Percentiles rank a stretch among this genome's conserved stretches.
Evolutionary conservation across 2,797 vertebrate genomes (phyloP).

Genomic region (Melanotaenia boesemani): DNA sequence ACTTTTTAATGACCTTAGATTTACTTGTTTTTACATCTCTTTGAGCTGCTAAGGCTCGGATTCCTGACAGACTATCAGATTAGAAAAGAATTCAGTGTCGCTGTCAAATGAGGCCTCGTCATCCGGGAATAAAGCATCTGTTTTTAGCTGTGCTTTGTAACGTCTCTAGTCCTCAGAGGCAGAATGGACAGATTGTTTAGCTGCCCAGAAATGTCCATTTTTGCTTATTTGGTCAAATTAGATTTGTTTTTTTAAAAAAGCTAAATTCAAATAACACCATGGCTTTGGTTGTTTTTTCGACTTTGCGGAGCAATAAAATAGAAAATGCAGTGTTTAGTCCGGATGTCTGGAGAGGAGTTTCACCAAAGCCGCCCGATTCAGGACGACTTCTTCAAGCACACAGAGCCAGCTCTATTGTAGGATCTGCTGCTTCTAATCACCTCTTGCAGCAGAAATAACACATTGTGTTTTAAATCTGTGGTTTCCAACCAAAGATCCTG

Average conservation of each 20-base stretch:
- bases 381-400: conserved; percentile 9
- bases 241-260: conserved; percentile 9
- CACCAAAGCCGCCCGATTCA: conserved; percentile 46
- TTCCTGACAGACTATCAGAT: conserved; percentile 33
- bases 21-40: conserved; percentile 44
- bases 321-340: not conserved
- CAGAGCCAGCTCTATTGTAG: conserved; percentile 3
- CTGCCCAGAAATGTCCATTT: conserved; percentile 19
- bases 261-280: conserved; percentile 7
- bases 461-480: not conserved
- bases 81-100: conserved; percentile 32
- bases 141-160: conserved; percentile 23
- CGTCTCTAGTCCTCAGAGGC: conserved; percentile 19
- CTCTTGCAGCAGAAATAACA: not conserved
- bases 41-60: conserved; percentile 34
- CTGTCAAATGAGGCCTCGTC: conserved; percentile 4
- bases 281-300: conserved; percentile 24
- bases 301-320: not conserved
- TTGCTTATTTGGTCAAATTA: not conserved
- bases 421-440: conserved; percentile 28
- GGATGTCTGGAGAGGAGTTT: not conserved
- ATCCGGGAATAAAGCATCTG: conserved; percentile 25
- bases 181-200: conserved; percentile 42
- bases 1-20: conserved; percentile 18
- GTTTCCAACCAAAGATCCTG: too few species aligned